Evolutionary conservation across 2,797 vertebrate genomes (phyloP).

Genomic region (Alcedo quadribrachys): DNA sequence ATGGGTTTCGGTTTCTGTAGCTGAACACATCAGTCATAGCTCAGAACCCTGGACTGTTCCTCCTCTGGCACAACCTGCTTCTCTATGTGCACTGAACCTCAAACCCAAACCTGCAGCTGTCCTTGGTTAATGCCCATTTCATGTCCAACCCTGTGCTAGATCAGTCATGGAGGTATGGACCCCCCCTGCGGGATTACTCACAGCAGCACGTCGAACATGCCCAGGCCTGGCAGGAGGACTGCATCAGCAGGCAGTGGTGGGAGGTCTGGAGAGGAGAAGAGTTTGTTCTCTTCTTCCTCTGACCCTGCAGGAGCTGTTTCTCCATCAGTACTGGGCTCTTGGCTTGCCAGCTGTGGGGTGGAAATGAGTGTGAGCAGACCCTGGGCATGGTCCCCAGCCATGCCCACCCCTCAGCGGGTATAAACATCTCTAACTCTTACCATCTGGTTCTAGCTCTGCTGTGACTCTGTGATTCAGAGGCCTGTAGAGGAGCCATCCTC

Average conservation of each 20-base stretch:
- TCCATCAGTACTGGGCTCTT: neutral
- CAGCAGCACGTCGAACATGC: neutral
- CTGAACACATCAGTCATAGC: neutral
- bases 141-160: neutral
- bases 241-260: neutral
- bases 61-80: neutral
- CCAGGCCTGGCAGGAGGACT: neutral
- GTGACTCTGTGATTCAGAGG: accelerated
- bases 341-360: neutral
- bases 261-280: neutral
- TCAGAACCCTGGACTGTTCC: accelerated
- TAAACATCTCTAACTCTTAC: neutral
- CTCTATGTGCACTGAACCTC: neutral
- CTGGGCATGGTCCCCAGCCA: neutral
- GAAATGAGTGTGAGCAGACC: neutral
- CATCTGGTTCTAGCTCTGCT: neutral
- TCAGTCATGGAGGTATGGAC: neutral
- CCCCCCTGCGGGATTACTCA: neutral
- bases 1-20: neutral
- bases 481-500: neutral
- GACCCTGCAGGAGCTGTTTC: neutral
- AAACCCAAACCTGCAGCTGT: neutral
- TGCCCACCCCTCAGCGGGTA: neutral
- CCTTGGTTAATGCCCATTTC: neutral
- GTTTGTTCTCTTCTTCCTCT: neutral